phyloP scores from a whole-genome alignment of 2,797 vertebrate species.

The Manis pentadactyla region DNA sequence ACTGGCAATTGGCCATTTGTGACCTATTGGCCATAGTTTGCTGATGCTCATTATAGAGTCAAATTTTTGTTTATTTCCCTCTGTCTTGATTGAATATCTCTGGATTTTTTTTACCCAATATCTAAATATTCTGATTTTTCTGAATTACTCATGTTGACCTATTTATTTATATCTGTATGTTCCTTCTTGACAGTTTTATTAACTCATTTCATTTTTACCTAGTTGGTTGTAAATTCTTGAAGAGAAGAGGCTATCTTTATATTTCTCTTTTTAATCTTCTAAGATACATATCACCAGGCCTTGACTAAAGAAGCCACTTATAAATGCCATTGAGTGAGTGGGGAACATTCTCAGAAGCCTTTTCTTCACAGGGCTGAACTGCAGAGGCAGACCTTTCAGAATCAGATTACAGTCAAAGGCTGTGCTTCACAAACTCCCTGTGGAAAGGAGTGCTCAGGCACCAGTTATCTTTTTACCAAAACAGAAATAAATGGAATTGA shows the following conservation, averaged over 20 bases:
- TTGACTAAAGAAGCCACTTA: not conserved
- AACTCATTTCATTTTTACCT: not conserved
- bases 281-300: not conserved
- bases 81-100: too few species aligned
- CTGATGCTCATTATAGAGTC: not conserved
- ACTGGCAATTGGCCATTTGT: not conserved
- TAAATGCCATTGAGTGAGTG: not conserved
- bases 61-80: not conserved
- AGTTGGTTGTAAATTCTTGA: not conserved
- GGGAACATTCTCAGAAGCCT: not conserved
- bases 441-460: not conserved
- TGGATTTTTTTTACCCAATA: not conserved
- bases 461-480: not conserved
- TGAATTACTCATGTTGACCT: not conserved
- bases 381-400: not conserved
- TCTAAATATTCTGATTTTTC: not conserved
- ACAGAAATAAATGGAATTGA: not conserved
- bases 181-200: not conserved
- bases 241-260: not conserved
- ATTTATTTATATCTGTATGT: not conserved
- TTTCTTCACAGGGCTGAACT: not conserved
- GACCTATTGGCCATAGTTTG: not conserved
- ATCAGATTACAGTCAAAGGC: not conserved
- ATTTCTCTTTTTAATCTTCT: not conserved
- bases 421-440: not conserved